phyloP scores from a whole-genome alignment of 2,113 vertebrate species.

The Cairina moschata region DNA sequence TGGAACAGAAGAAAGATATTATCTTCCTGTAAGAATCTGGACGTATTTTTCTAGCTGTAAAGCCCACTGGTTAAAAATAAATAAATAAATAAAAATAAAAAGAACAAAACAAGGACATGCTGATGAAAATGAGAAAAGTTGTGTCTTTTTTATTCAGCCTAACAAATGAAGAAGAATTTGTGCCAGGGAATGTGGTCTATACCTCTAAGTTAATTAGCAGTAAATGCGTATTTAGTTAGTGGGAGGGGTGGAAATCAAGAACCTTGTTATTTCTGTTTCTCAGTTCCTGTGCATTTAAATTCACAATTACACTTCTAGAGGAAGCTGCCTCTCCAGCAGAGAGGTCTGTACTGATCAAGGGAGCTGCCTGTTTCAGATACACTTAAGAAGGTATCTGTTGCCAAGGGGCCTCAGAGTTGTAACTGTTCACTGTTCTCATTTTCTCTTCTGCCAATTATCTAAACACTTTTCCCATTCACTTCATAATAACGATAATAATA shows the following conservation, averaged over 20 bases:
- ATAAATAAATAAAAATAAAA: too few species aligned
- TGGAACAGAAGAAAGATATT: background rate
- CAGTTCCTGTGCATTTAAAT: background rate
- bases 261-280: slow-evolving; percentile 34
- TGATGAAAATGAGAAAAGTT: background rate
- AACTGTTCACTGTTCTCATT: slow-evolving; percentile 56
- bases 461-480: slow-evolving; percentile 38
- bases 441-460: slow-evolving; percentile 58
- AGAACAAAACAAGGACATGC: background rate
- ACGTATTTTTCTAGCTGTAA: background rate
- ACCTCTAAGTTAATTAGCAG: slow-evolving; percentile 42
- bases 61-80: background rate
- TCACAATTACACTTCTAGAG: slow-evolving; percentile 10
- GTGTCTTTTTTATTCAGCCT: background rate
- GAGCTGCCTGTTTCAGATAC: slow-evolving; percentile 42
- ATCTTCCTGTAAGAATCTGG: background rate
- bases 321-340: slow-evolving; percentile 42
- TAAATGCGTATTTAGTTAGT: slow-evolving; percentile 47
- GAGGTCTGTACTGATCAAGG: slow-evolving; percentile 50
- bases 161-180: slow-evolving; percentile 13
- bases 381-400: slow-evolving; percentile 57
- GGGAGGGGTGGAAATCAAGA: slow-evolving; percentile 33
- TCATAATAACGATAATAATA: slow-evolving; percentile 61
- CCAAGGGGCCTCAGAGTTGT: slow-evolving; percentile 47
- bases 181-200: background rate